These are phyloP conservation scores for Phymorhynchus buccinoides DNA, from an alignment of 1,140 invertebrate species.

Conservation along the genomic window DNA sequence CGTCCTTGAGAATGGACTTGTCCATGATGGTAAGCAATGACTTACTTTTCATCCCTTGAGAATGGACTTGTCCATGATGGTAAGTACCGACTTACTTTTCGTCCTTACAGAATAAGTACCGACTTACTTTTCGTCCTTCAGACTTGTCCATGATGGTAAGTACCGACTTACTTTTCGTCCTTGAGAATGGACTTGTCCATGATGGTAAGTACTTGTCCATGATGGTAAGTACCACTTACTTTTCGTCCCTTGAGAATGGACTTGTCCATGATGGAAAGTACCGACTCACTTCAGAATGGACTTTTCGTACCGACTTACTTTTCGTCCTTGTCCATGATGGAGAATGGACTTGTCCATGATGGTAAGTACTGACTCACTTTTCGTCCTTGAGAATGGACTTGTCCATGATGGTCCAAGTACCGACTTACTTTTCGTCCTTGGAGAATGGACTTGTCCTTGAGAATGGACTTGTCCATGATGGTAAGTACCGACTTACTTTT, in stretches of 20 bases:
- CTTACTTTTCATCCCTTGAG: slow-evolving; percentile 64
- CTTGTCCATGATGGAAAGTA: slow-evolving; percentile 63
- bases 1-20: slow-evolving; percentile 59
- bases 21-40: slow-evolving; percentile 60
- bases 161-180: slow-evolving; percentile 61
- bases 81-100: slow-evolving; percentile 63
- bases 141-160: slow-evolving; percentile 65
- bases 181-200: slow-evolving; percentile 64
- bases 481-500: slow-evolving; percentile 62
- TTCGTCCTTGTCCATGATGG: slow-evolving; percentile 64
- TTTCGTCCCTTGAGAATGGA: slow-evolving; percentile 60
- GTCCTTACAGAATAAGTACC: too few relatives aligned
- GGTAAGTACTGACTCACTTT: slow-evolving; percentile 62
- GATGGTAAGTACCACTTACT: too few relatives aligned
- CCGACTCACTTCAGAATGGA: too few relatives aligned
- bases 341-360: too few relatives aligned
- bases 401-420: slow-evolving; percentile 66
- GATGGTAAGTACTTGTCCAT: too few relatives aligned
- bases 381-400: slow-evolving; percentile 61
- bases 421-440: slow-evolving; percentile 63
- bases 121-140: slow-evolving; percentile 63
- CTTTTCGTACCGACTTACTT: slow-evolving; percentile 64
- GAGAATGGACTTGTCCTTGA: too few relatives aligned
- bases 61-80: slow-evolving; percentile 64
- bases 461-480: slow-evolving; percentile 64